These are phyloP conservation scores for Caprella mutica DNA, from an alignment of 2,888 invertebrate genomes.

Conservation along the genomic window DNA sequence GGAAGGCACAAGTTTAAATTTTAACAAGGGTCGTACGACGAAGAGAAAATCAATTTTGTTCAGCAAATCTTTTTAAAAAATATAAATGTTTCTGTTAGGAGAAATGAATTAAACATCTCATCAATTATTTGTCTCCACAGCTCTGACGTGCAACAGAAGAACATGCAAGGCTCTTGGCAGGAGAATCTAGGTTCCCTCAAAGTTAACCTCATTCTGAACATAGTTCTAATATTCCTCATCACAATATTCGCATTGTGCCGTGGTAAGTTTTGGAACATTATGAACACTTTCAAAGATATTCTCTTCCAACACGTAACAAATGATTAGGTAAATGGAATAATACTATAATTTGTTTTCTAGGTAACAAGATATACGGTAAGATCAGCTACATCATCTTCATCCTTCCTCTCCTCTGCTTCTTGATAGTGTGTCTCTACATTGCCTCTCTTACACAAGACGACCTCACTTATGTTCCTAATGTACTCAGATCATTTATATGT, in stretches of 20 bases:
- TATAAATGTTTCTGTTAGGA: too few relatives aligned
- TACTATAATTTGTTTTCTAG: too few relatives aligned
- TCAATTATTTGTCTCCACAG: constrained; percentile 13
- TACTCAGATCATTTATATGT: constrained; percentile 64
- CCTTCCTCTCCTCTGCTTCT: constrained; percentile 62
- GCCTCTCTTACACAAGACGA: constrained; percentile 39
- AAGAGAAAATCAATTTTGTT: too few relatives aligned
- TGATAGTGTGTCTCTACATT: constrained; percentile 61
- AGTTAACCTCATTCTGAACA: constrained; percentile 78
- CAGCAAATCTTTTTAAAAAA: too few relatives aligned
- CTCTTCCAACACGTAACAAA: too few relatives aligned
- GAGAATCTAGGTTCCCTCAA: constrained; percentile 49
- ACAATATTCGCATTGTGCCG: constrained; percentile 77
- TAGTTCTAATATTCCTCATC: constrained; percentile 81
- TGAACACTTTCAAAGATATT: too few relatives aligned
- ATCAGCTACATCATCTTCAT: constrained; percentile 67
- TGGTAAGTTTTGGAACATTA: constrained; percentile 44
- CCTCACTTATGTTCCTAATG: constrained; percentile 17
- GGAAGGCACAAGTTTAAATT: too few relatives aligned
- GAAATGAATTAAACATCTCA: too few relatives aligned
- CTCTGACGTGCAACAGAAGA: constrained; percentile 24
- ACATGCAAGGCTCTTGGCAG: constrained; percentile 15
- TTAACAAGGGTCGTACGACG: too few relatives aligned
- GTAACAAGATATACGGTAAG: constrained; percentile 70
- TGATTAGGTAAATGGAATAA: too few relatives aligned